These are phyloP conservation scores for Perca fluviatilis DNA, from an alignment of 2,113 vertebrate genomes.

Conservation along the genomic window DNA sequence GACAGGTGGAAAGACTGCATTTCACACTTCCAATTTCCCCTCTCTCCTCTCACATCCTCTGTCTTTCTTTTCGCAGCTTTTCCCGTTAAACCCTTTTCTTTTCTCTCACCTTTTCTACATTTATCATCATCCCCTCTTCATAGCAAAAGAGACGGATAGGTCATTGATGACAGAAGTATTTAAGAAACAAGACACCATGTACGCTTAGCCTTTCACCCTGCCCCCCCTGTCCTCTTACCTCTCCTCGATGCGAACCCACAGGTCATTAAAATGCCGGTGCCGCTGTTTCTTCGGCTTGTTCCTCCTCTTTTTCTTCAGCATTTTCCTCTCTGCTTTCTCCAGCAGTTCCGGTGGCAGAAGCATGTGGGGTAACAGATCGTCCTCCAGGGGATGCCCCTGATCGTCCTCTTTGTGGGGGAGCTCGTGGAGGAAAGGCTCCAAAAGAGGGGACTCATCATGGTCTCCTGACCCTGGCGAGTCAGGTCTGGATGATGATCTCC, in stretches of 20 bases:
- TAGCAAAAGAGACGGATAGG: not conserved
- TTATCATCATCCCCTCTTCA: not conserved
- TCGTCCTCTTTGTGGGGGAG: conserved; percentile 73
- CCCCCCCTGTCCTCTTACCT: conserved; percentile 77
- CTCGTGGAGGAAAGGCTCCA: conserved; percentile 82
- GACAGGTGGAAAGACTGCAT: conserved; percentile 39
- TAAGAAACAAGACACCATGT: not conserved
- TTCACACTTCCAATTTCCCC: conserved; percentile 54
- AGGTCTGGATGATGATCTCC: conserved; percentile 57
- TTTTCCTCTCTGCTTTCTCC: conserved; percentile 83
- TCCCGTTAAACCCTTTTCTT: conserved; percentile 2
- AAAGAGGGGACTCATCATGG: conserved; percentile 26
- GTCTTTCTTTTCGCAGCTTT: conserved; percentile 5
- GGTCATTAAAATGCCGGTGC: conserved; percentile 88
- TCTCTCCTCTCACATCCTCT: conserved; percentile 34
- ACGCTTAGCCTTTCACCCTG: not conserved
- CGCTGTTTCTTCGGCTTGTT: conserved; percentile 84
- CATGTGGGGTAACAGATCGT: conserved; percentile 78
- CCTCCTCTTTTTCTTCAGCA: conserved; percentile 86
- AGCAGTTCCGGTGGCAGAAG: conserved; percentile 77
- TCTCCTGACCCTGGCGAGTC: conserved; percentile 56
- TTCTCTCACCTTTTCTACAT: conserved; percentile 13
- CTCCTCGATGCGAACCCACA: conserved; percentile 90
- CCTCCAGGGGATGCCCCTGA: conserved; percentile 72
- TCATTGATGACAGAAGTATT: conserved; percentile 1